Conservation (phyloP, 2,797 vertebrate species). For the Ctenochaetus hawaiiensis region DNA sequence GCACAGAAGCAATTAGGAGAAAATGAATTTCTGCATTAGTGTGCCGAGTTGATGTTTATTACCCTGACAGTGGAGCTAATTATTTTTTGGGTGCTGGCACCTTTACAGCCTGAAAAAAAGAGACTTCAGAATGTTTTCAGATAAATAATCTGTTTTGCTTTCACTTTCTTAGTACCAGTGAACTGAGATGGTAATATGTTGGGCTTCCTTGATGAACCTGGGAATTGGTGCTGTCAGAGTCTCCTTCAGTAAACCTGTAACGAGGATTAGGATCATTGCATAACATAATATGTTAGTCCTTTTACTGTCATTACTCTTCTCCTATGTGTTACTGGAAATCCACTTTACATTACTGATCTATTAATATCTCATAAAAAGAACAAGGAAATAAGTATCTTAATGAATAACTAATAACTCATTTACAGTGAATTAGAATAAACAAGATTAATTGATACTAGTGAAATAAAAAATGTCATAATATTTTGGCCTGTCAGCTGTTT, state of each 20-base stretch:
- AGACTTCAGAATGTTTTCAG: not conserved
- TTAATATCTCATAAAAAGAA: not conserved
- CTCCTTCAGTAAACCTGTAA: not conserved
- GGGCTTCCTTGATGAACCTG: conserved; percentile 2
- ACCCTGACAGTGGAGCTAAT: conserved; percentile 39
- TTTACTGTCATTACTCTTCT: conserved; percentile 24
- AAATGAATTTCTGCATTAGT: conserved; percentile 51
- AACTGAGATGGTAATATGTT: conserved; percentile 18
- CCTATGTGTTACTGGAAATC: not conserved
- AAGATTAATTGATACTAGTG: not conserved
- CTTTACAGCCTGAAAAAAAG: conserved; percentile 3
- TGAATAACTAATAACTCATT: not conserved
- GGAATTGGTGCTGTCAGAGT: conserved; percentile 4
- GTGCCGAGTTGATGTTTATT: conserved; percentile 48
- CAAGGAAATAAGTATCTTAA: not conserved
- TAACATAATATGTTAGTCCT: conserved; percentile 16
- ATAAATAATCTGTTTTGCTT: conserved; percentile 50
- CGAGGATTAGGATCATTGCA: conserved; percentile 14
- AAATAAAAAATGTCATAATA: not conserved
- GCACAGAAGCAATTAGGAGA: conserved; percentile 58
- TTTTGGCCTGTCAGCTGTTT: not conserved
- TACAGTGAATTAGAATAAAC: not conserved
- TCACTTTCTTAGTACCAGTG: conserved; percentile 5
- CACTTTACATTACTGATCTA: not conserved
- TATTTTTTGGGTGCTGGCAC: conserved; percentile 41